phyloP scores from a whole-genome alignment of 2,888 invertebrate genomes.

The Argyresthia goedartella region DNA sequence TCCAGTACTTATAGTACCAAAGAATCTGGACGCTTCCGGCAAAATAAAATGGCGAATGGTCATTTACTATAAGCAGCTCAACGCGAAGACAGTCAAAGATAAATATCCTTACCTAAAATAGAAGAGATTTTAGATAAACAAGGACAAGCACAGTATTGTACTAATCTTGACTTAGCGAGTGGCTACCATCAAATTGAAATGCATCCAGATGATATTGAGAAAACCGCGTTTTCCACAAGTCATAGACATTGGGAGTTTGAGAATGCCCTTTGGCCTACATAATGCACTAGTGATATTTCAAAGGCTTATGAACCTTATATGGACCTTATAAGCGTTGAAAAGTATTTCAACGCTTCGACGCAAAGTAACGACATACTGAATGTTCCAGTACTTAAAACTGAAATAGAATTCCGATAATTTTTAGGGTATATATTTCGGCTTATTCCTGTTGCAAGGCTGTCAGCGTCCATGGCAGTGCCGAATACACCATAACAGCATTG shows the following conservation, averaged over 20 bases:
- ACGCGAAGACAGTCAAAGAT: constrained; percentile 12
- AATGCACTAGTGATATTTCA: too few species aligned
- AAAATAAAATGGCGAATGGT: constrained; percentile 10
- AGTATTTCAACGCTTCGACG: too few species aligned
- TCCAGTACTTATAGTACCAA: not conserved
- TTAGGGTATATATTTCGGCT: too few species aligned
- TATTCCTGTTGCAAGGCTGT: too few species aligned
- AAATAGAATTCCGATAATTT: too few species aligned
- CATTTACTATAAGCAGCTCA: constrained; percentile 9
- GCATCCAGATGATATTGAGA: not conserved
- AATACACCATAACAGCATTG: too few species aligned
- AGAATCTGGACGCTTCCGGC: not conserved
- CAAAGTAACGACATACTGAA: too few species aligned
- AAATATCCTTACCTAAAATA: not conserved
- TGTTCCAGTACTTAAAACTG: too few species aligned
- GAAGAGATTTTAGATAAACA: constrained; percentile 11
- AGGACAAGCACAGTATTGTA: not conserved
- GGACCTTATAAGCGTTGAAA: too few species aligned
- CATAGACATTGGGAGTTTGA: not conserved
- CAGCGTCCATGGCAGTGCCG: too few species aligned
- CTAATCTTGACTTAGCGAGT: not conserved
- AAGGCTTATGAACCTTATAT: too few species aligned
- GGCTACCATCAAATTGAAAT: not conserved
- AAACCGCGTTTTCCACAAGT: not conserved
- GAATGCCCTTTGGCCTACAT: not conserved